phyloP scores from a whole-genome alignment of 1,140 invertebrate species.

The Polypedilum vanderplanki region DNA sequence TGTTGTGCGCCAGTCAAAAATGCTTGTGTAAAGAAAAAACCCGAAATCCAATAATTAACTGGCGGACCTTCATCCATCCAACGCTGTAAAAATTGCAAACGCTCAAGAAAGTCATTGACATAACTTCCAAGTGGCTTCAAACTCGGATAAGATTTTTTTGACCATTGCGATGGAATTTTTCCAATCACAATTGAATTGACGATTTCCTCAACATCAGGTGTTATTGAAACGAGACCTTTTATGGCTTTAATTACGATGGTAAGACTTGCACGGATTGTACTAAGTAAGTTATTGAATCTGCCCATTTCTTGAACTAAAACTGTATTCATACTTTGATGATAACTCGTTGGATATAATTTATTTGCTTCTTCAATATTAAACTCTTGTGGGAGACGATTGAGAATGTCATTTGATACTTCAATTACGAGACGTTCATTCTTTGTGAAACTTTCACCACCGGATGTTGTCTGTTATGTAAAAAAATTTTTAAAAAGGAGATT shows the following conservation, averaged over 20 bases:
- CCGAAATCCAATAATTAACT: conserved; percentile 81
- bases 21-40: conserved; percentile 93
- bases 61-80: conserved; percentile 82
- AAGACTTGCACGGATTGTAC: conserved; percentile 65
- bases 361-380: conserved; percentile 61
- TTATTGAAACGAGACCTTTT: conserved; percentile 82
- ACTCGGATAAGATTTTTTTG: conserved; percentile 82
- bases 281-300: conserved; percentile 75
- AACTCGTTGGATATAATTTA: conserved; percentile 68
- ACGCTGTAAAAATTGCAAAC: conserved; percentile 70
- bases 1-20: conserved; percentile 91
- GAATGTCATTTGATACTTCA: conserved; percentile 61
- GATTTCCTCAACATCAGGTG: conserved; percentile 79
- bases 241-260: conserved; percentile 79
- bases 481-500: no score
- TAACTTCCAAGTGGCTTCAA: conserved; percentile 88
- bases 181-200: conserved; percentile 73
- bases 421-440: conserved; percentile 63
- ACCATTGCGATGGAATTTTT: conserved; percentile 79
- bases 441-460: conserved; percentile 45
- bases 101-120: conserved; percentile 74
- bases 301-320: conserved; percentile 91
- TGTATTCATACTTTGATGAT: conserved; percentile 65
- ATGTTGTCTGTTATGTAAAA: conserved; percentile 40
- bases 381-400: conserved; percentile 64